Conservation (phyloP, 1,140 invertebrate species). For the Drosophila mojavensis region DNA sequence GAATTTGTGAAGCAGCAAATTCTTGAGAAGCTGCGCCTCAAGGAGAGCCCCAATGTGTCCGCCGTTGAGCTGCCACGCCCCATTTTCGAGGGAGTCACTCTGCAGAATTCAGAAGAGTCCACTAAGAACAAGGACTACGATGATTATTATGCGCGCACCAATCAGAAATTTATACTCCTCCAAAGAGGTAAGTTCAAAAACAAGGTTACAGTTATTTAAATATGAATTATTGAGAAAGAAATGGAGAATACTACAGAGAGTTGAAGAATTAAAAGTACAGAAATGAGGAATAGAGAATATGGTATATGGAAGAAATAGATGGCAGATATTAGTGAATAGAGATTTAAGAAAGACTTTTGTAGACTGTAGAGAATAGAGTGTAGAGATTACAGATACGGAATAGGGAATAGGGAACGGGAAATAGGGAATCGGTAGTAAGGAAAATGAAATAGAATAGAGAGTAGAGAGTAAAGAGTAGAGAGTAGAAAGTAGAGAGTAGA, state of each 20-base stretch:
- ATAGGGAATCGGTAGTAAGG: not conserved
- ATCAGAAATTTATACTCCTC: slow-evolving; percentile 91
- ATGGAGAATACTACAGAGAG: no score
- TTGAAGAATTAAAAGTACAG: no score
- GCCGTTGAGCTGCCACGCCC: slow-evolving; percentile 88
- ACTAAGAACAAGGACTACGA: slow-evolving; percentile 85
- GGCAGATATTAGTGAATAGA: no score
- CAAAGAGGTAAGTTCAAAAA: slow-evolving; percentile 87
- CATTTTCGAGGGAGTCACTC: slow-evolving; percentile 87
- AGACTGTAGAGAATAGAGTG: not conserved
- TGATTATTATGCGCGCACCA: slow-evolving; percentile 91
- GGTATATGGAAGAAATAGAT: no score
- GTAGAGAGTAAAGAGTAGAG: not conserved
- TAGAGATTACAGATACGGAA: not conserved
- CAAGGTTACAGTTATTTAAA: no score
- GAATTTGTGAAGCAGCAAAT: slow-evolving; percentile 93
- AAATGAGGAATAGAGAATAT: no score
- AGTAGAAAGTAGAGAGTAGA: not conserved
- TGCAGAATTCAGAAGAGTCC: slow-evolving; percentile 86
- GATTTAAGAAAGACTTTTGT: no score
- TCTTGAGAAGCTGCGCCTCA: slow-evolving; percentile 90
- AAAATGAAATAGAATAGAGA: not conserved
- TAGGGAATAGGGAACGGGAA: not conserved
- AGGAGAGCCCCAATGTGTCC: slow-evolving; percentile 88
- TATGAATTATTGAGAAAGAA: no score